A percentile compares a stretch with the other conserved stretches of the same genome.
phyloP scores from a whole-genome alignment of 2,797 vertebrate genomes.

The Onychomys arenicola region DNA sequence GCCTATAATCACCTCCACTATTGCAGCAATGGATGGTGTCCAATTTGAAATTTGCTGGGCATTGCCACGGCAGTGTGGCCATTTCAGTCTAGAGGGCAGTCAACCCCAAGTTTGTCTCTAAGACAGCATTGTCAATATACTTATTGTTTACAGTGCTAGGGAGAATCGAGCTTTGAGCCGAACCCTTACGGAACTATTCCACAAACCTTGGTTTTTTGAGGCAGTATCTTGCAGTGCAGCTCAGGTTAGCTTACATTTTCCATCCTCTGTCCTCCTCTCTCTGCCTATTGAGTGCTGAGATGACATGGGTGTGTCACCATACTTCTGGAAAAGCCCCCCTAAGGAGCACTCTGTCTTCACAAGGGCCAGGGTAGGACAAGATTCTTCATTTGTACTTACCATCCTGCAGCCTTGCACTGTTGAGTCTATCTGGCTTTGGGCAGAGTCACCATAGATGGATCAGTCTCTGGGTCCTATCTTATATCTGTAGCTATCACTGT shows the following conservation, averaged over 20 bases:
- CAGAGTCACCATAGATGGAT: neutral
- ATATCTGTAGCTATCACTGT: neutral
- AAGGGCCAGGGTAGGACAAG: neutral
- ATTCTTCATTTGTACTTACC: neutral
- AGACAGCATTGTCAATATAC: neutral
- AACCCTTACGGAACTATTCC: too few relatives aligned
- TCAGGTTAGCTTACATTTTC: neutral
- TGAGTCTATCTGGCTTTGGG: neutral
- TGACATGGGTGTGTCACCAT: neutral
- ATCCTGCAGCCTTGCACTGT: neutral
- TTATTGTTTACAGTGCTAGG: neutral
- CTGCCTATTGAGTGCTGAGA: neutral
- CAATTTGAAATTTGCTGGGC: neutral
- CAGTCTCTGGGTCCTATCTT: neutral
- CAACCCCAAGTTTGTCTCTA: neutral
- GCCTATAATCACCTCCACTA: neutral
- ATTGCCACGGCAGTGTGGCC: neutral
- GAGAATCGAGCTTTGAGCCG: neutral
- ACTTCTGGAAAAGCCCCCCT: neutral
- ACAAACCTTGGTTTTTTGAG: too few relatives aligned
- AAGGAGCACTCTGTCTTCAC: neutral
- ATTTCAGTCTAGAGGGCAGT: neutral
- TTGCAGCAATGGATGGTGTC: neutral
- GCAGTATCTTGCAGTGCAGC: neutral
- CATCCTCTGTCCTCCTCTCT: neutral